These are phyloP conservation scores for Vulpes lagopus DNA, from an alignment of 2,113 vertebrate genomes.

Conservation along the genomic window DNA sequence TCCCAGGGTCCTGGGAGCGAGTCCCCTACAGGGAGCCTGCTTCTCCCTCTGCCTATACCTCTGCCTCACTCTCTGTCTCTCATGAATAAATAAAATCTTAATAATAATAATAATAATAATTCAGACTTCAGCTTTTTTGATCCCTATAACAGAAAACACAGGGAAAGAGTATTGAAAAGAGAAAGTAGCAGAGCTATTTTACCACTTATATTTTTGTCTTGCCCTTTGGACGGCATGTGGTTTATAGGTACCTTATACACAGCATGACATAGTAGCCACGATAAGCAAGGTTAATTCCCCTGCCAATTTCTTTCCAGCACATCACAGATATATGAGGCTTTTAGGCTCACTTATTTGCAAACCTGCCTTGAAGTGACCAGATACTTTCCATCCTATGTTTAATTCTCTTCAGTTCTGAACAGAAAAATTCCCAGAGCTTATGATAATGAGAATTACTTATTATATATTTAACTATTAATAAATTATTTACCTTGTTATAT, in stretches of 20 bases:
- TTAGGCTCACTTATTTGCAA: constrained; percentile 46
- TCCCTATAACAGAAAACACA: background rate
- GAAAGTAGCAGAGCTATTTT: background rate
- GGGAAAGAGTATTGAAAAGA: background rate
- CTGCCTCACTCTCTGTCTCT: too few species aligned
- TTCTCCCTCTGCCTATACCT: too few species aligned
- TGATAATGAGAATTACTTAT: constrained; percentile 46
- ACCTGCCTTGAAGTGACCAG: background rate
- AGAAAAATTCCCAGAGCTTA: constrained; percentile 34
- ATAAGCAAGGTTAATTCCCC: background rate
- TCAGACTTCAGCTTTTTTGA: background rate
- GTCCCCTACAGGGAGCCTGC: too few species aligned
- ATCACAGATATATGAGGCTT: background rate
- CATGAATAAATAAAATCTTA: too few species aligned
- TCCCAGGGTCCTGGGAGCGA: too few species aligned
- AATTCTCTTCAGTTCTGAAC: constrained; percentile 55
- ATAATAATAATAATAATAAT: background rate
- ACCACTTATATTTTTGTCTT: background rate
- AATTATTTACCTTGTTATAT: constrained; percentile 95
- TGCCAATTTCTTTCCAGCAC: background rate
- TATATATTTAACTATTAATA: constrained; percentile 50
- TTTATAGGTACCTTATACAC: background rate
- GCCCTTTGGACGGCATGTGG: background rate
- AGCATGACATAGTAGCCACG: background rate
- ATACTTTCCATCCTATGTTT: constrained; percentile 29